These are phyloP conservation scores for Onychostoma macrolepis DNA, from an alignment of 2,113 vertebrate genomes.

Conservation along the genomic window DNA sequence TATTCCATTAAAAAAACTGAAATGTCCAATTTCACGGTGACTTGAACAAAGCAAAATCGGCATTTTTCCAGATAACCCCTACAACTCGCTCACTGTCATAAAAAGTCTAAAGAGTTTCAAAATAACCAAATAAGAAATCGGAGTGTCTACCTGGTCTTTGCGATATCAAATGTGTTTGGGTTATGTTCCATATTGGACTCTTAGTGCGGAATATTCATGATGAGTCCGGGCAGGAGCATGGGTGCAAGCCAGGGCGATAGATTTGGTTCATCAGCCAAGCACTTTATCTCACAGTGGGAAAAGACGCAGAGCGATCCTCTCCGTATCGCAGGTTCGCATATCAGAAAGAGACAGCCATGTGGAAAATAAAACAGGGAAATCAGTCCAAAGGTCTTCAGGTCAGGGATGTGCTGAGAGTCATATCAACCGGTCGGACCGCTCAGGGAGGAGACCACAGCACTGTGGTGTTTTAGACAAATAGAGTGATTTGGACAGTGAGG, in stretches of 20 bases:
- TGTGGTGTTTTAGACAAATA: slow-evolving; percentile 49
- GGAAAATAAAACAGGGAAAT: slow-evolving; percentile 57
- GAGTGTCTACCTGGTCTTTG: neutral
- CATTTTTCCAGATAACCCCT: neutral
- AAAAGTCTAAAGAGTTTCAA: neutral
- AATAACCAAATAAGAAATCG: slow-evolving; percentile 7
- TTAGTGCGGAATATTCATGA: slow-evolving; percentile 23
- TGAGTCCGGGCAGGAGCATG: slow-evolving; percentile 14
- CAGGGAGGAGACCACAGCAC: slow-evolving; percentile 30
- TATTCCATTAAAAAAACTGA: neutral
- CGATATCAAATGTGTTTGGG: neutral
- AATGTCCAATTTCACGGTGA: neutral
- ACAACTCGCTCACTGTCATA: neutral
- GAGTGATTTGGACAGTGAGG: slow-evolving; percentile 54
- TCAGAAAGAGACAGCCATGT: slow-evolving; percentile 50
- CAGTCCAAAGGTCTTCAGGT: slow-evolving; percentile 39
- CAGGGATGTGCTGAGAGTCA: slow-evolving; percentile 36
- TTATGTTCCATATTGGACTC: slow-evolving; percentile 28
- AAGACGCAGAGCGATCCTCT: neutral
- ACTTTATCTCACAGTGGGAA: slow-evolving; percentile 28
- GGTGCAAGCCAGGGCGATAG: slow-evolving; percentile 23
- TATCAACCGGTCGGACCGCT: slow-evolving; percentile 12
- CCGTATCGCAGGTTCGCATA: slow-evolving; percentile 21
- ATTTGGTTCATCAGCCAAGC: slow-evolving; percentile 36
- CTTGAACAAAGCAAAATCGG: neutral